These are phyloP conservation scores for Nesoenas mayeri DNA, from an alignment of 2,113 vertebrate genomes.

Conservation along the genomic window DNA sequence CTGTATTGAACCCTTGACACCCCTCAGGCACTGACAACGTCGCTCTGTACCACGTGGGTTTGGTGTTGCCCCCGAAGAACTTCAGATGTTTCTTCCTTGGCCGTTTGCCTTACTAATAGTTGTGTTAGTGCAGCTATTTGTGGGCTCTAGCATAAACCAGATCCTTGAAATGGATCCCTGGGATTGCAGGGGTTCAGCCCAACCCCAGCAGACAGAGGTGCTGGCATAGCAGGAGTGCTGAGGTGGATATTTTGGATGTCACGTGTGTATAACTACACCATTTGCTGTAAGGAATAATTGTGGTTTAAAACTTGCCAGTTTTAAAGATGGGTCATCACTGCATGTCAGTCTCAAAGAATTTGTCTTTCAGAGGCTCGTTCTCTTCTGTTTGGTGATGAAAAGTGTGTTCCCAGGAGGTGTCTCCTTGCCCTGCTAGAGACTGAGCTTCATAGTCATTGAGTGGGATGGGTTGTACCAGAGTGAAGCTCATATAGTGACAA, in stretches of 20 bases:
- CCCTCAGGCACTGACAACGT: not conserved
- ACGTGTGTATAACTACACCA: rapidly evolving
- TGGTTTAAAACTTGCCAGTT: not conserved
- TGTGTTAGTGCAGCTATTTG: not conserved
- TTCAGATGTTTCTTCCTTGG: not conserved
- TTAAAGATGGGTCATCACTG: not conserved
- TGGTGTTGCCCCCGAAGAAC: not conserved
- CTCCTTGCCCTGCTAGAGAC: not conserved
- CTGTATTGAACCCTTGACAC: too few species aligned
- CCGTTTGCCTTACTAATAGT: not conserved
- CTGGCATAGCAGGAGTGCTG: not conserved
- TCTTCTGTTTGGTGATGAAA: not conserved
- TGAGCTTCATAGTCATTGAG: not conserved
- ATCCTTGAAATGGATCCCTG: not conserved
- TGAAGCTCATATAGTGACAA: not conserved
- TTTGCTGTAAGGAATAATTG: not conserved
- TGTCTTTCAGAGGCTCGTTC: not conserved
- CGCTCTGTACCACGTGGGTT: rapidly evolving
- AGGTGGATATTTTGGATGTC: not conserved
- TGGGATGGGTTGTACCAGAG: not conserved
- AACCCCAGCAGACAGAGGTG: not conserved
- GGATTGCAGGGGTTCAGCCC: not conserved
- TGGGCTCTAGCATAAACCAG: not conserved
- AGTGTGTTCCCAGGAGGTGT: rapidly evolving
- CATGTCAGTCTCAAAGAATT: not conserved